phyloP scores from a whole-genome alignment of 1,140 invertebrate genomes.

The Bombyx mandarina region DNA sequence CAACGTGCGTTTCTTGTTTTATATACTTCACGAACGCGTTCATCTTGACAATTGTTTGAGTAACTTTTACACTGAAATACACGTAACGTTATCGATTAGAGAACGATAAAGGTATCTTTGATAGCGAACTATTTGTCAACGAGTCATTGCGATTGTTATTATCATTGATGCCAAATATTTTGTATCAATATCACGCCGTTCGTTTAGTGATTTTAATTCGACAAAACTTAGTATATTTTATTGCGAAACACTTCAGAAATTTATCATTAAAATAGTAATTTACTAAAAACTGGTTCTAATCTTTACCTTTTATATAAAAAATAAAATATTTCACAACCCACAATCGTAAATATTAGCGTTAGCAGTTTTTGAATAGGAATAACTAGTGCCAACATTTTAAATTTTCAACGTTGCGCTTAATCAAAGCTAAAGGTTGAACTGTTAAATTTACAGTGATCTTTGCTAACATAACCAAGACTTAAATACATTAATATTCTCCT shows the following conservation, averaged over 20 bases:
- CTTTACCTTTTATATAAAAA: conserved; percentile 3
- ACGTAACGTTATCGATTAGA: conserved; percentile 25
- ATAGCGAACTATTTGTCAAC: conserved; percentile 15
- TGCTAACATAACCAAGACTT: no score
- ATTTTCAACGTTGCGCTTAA: no score
- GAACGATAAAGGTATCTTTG: conserved; percentile 26
- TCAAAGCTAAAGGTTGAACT: no score
- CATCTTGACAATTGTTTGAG: conserved; percentile 28
- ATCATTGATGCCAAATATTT: conserved; percentile 16
- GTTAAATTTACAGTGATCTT: no score
- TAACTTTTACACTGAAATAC: conserved; percentile 13
- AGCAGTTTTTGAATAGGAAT: conserved; percentile 2
- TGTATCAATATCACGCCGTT: background rate
- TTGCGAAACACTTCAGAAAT: no score
- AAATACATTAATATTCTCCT: no score
- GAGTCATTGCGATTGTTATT: conserved; percentile 16
- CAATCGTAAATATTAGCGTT: conserved; percentile 4
- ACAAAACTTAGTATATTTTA: background rate
- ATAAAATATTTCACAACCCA: conserved; percentile 3
- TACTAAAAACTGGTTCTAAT: background rate
- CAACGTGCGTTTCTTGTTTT: conserved; percentile 32
- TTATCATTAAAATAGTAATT: background rate
- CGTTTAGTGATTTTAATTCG: conserved; percentile 2
- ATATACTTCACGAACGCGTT: conserved; percentile 44
- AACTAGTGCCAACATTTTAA: conserved; percentile 3